phyloP scores from a whole-genome alignment of 37 sponge, comb jelly and placozoan species.

The Cliona cf. orientalis region DNA sequence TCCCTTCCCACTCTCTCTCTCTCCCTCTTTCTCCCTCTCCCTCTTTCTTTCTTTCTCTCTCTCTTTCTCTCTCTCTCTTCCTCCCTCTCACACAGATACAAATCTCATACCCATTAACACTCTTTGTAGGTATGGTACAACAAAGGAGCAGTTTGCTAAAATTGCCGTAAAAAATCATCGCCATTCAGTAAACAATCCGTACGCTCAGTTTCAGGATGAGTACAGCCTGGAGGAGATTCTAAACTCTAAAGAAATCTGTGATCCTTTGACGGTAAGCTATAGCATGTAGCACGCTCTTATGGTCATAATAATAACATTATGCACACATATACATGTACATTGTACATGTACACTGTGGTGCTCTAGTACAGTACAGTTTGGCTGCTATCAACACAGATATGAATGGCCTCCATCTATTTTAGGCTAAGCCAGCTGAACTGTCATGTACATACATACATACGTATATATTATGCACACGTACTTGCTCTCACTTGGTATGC shows the following conservation, averaged over 20 bases:
- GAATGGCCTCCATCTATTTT: too few relatives aligned
- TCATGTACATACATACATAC: not conserved
- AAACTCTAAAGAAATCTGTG: slow-evolving; percentile 52
- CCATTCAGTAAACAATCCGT: slow-evolving; percentile 82
- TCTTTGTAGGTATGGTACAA: slow-evolving; percentile 49
- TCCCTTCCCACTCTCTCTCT: too few relatives aligned
- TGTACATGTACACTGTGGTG: too few relatives aligned
- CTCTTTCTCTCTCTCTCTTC: too few relatives aligned
- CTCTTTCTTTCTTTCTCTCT: too few relatives aligned
- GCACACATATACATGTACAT: too few relatives aligned
- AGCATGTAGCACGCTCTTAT: not conserved
- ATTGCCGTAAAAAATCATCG: slow-evolving; percentile 71
- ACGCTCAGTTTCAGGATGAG: slow-evolving; percentile 71
- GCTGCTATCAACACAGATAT: not conserved
- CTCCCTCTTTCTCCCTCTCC: too few relatives aligned
- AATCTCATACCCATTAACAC: not conserved
- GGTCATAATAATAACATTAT: not conserved
- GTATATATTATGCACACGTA: not conserved
- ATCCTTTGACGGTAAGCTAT: slow-evolving; percentile 60
- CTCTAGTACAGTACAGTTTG: too few relatives aligned
- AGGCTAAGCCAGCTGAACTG: too few relatives aligned
- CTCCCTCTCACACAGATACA: too few relatives aligned
- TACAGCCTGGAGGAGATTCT: slow-evolving; percentile 71
- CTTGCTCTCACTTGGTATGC: not conserved
- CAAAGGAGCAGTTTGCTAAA: slow-evolving; percentile 64